phyloP scores from a whole-genome alignment of 2,113 vertebrate species.

The Athene cunicularia region DNA sequence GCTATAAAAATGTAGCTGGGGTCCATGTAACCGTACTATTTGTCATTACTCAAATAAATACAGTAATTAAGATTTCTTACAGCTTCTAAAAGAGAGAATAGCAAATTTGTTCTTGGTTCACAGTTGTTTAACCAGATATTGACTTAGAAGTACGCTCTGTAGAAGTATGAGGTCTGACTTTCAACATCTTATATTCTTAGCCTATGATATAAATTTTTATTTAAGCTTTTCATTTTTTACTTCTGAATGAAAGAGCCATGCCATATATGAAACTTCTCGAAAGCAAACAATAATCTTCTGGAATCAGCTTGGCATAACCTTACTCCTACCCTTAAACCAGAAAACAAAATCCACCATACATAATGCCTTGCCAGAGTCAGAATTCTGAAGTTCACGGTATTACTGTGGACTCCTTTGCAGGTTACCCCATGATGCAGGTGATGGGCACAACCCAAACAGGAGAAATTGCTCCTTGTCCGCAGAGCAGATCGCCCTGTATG shows the following conservation, averaged over 20 bases:
- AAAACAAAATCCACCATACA: background rate
- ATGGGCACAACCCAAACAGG: background rate
- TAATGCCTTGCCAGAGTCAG: background rate
- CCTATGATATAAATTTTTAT: background rate
- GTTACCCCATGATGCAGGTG: background rate
- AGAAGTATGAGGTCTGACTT: background rate
- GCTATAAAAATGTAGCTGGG: background rate
- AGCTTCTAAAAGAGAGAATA: background rate
- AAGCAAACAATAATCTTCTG: background rate
- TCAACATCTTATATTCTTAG: background rate
- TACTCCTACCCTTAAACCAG: background rate
- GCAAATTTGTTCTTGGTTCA: background rate
- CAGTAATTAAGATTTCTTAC: background rate
- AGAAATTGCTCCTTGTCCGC: background rate
- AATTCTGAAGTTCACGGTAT: background rate
- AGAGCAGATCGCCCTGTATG: background rate
- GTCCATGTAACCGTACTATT: background rate
- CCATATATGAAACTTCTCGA: background rate
- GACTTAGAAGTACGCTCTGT: background rate
- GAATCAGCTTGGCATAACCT: background rate
- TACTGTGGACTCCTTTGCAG: background rate
- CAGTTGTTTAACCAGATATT: background rate
- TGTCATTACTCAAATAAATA: background rate
- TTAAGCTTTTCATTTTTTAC: background rate
- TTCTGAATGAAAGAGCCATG: background rate